Evolutionary conservation across 2,797 vertebrate genomes (phyloP), one percentile per base, ranked within the genome.

Genomic region (Holocentrus rufus): DNA sequence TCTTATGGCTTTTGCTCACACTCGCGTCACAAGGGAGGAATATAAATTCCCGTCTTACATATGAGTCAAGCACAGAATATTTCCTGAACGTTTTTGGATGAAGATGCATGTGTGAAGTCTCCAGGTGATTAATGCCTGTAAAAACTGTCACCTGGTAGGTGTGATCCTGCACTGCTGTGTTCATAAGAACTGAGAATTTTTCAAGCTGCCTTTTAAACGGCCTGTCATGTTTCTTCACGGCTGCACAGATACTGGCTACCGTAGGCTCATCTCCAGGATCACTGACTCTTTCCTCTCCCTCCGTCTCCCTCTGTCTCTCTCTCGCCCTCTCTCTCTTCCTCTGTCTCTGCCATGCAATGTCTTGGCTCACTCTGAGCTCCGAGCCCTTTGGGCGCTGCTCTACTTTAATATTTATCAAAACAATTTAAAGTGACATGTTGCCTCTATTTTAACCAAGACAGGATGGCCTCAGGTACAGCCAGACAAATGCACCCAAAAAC

Each of bases 331-430:
- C 68, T 30, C 59, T 44, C 52, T 20, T 31, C 31, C 30, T 57
- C 66, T 64, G 46, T 22, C 31, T 59, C 23, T 59, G 66, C 62
- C 49, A 47, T 58, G 72, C 74, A 54, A 27, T 76, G 20, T 34
- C 67, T 60, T 69, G 72, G 72, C 83, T 87, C 64, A 30, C 62
- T 85, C 53, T 34, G 64, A 76, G 77, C 75, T 85, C 53, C 30
- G 64, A 76, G 77, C 75, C 84, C 82, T 74, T 71, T 88, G 77
- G 87, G 87, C 83, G 78, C 39, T 62, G 74, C 75, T 74, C 64
- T 79, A 74, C 81, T 92, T 87, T 80, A 89, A 90, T 91, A 90
- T 92, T 89, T 89, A 88, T 91, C 86, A 88, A 85, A 90, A 89
- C 82, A 85, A 87, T 92, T 89, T 87, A 71, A 82, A 83, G 85